Evolutionary conservation across 2,888 invertebrate genomes (phyloP).

Genomic region (Nemapogon koenigi): DNA sequence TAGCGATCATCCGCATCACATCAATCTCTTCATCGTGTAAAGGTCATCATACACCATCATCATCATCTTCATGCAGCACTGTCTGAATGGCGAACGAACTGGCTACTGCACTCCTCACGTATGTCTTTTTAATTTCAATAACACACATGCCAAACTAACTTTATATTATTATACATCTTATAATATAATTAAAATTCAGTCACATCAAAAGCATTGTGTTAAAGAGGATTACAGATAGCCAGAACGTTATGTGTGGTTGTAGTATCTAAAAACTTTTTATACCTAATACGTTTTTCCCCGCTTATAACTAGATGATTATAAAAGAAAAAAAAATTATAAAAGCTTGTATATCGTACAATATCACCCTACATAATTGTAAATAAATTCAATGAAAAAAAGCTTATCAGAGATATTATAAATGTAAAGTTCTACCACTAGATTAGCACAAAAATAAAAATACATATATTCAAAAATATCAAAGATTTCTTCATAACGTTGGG

Average conservation of each 20-base stretch:
- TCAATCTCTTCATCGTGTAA: too few species aligned
- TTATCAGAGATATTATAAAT: too few species aligned
- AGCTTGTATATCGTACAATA: too few species aligned
- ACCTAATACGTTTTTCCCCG: constrained; percentile 32
- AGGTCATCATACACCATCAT: constrained; percentile 19
- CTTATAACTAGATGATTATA: constrained; percentile 21
- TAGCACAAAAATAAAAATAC: constrained; percentile 58
- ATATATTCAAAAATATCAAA: constrained; percentile 59
- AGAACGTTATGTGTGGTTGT: constrained; percentile 52
- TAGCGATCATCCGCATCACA: constrained; percentile 56
- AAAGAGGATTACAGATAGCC: constrained; percentile 26
- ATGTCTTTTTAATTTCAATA: too few species aligned
- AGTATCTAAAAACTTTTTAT: constrained; percentile 39
- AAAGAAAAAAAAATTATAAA: too few species aligned
- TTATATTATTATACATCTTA: neutral
- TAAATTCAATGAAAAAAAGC: too few species aligned
- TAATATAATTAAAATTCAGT: neutral
- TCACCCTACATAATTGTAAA: too few species aligned
- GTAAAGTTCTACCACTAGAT: too few species aligned
- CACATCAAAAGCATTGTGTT: too few species aligned
- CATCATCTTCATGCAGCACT: constrained; percentile 48
- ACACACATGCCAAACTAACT: neutral
- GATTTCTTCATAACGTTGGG: too few species aligned
- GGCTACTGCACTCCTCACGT: too few species aligned
- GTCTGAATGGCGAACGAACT: constrained; percentile 53